Evolutionary conservation across 2,797 vertebrate species (phyloP), one percentile per base, ranked within the genome.

Genomic region (Pseudochaenichthys georgianus): DNA sequence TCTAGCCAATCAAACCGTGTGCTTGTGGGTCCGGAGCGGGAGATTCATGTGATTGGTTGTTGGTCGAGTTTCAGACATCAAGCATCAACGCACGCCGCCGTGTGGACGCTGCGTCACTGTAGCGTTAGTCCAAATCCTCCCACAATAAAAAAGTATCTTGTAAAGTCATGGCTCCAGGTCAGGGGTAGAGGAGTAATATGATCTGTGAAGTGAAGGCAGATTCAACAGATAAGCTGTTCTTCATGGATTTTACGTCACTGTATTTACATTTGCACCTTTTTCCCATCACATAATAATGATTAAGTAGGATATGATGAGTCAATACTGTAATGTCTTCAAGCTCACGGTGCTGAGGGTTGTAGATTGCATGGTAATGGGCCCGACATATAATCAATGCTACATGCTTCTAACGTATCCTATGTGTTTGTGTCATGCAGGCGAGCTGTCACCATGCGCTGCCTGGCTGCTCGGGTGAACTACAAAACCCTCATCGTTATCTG

Each of bases 401-500:
- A 3, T 63, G 31, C 9, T 38, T 46, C 19, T 65, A 19, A 73
- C 13, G 12, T 42, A 5, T 31, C 13, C 15, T 13, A 46, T 83
- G 45, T 86, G n/a, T 87, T 45, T 87, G 63, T 87, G 45, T 75
- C 45, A 13, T 53, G 1, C 80, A 95, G 95, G 93, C 70, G 75
- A 95, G 95, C 91, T 93, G 90, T 94, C 95, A 98, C 95, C 95
- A 99, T 99, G 98, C 98, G 98, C 93, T 99, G 97, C 95, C 93
- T 99, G 94, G 97, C 97, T 87, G 96, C 97, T 87, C 96, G 98
- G 86, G 97, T 99, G 89, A 98, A 96, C 96, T 98, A 98, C 91
- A 99, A 99, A 96, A 98, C 97, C 92, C 95, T 99, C 86, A 97
- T 99, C 47, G 75, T 99, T 78, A 96, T 98, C 94, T 98, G 97